Percentiles rank a stretch among this genome's conserved stretches.
Evolutionary conservation across 2,113 vertebrate species (phyloP).

Genomic region (Sardina pilchardus): DNA sequence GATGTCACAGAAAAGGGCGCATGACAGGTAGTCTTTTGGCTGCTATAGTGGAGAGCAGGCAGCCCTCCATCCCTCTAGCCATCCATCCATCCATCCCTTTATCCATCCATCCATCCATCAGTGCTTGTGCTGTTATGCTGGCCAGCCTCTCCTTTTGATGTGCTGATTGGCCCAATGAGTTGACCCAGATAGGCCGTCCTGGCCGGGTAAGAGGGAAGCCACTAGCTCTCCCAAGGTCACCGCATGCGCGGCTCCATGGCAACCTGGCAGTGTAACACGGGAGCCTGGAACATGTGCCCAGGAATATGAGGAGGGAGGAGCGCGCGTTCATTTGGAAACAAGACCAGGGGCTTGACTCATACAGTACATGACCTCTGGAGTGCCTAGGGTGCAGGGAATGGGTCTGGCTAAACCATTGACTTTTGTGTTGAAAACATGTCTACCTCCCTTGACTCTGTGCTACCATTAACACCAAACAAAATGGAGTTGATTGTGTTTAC

Average conservation of each 20-base stretch:
- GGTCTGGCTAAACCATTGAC: background rate
- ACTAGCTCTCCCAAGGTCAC: constrained; percentile 56
- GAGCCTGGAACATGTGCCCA: background rate
- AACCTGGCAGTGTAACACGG: constrained; percentile 34
- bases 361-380: background rate
- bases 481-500: background rate
- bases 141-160: background rate
- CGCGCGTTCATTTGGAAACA: background rate
- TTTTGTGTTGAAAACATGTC: background rate
- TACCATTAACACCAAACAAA: background rate
- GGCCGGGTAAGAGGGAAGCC: background rate
- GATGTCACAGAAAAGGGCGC: background rate
- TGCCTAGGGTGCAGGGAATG: background rate
- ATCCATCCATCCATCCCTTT: background rate
- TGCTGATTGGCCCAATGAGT: background rate
- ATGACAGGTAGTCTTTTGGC: background rate
- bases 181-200: background rate
- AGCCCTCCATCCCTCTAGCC: background rate
- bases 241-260: constrained; percentile 47
- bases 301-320: background rate
- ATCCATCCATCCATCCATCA: background rate
- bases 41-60: background rate
- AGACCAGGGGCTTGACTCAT: background rate
- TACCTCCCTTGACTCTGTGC: background rate
- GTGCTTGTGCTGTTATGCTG: background rate